These are phyloP conservation scores for Nomada goodeniana DNA, from an alignment of 2,888 invertebrate genomes.

Conservation along the genomic window DNA sequence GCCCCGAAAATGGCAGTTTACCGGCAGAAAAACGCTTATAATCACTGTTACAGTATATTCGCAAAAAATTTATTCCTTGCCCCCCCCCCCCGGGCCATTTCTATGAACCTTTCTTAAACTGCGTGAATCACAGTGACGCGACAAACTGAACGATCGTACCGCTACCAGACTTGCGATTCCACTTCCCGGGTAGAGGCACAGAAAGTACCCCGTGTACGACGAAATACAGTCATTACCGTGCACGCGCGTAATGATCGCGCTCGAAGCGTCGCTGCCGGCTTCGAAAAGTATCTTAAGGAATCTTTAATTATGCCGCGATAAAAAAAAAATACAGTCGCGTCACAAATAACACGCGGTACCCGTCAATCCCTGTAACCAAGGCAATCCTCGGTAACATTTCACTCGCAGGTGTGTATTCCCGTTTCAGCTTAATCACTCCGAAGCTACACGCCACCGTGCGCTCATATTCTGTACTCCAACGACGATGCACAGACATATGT, in stretches of 20 bases:
- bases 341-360: constrained; percentile 26
- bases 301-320: constrained; percentile 36
- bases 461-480: background rate
- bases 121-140: constrained; percentile 9
- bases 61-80: background rate
- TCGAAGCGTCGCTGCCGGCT: background rate
- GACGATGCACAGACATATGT: background rate
- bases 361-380: constrained; percentile 33
- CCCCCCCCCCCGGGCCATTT: background rate
- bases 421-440: constrained; percentile 15
- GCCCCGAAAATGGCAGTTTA: background rate
- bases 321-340: constrained; percentile 15
- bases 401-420: constrained; percentile 1
- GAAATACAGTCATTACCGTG: constrained; percentile 28
- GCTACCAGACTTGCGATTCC: constrained; percentile 5
- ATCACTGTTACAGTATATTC: background rate
- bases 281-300: constrained; percentile 16
- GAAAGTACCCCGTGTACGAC: constrained; percentile 21
- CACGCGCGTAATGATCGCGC: background rate
- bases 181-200: background rate
- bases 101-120: background rate
- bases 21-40: background rate
- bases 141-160: constrained; percentile 15
- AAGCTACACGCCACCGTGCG: constrained; percentile 10
- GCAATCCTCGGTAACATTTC: constrained; percentile 40